Evolutionary conservation across 30 jellyfish, hydroid and myxozoan species (phyloP), one percentile per base, ranked within the genome.

Genomic region (Sanderia malayensis): DNA sequence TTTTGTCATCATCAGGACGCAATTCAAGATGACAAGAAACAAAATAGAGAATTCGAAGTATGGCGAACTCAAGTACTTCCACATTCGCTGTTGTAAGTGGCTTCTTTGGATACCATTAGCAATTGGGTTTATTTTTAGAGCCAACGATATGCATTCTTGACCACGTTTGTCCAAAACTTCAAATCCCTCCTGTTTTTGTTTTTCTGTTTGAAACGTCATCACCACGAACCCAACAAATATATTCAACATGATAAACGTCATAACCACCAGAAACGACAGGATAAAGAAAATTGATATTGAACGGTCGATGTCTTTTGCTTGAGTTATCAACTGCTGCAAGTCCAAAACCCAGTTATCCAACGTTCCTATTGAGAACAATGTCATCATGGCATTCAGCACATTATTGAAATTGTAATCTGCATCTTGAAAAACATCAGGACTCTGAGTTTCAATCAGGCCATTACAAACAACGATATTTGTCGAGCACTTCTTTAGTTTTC

Each of bases 181-280:
- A 61, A 63, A 87, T 24, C 74, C 84, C 13, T 70, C 86, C 31
- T 80, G 84, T 58, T 65, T 71, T 41, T 81, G 83, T 25, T 81
- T 77, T 55, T 87, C 96, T 21, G 34, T 67, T 22, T 73, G 94
- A 49, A 87, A 87, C 25, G 91, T 87, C 44, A 87, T 82, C 28
- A 81, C 87, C 3, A 87, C 81, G 53, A 87, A 80, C 31, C 96
- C 96, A 64, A 87, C 86, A 53, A 87, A 72, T 13, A 87, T 92
- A 44, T 87, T 87, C 30, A 80, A 58, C 92, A 81, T 80, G 57
- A 87, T 46, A 70, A 77, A 87, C 8, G 95, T 80, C 82, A 79
- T 80, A 19, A 87, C 58, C 0, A 87, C 59, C 20, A 87, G 24
- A 46, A 71, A 87, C 22, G 96, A 80, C 25, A 79, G 31, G 59